phyloP scores from a whole-genome alignment of 2,797 vertebrate species.

The Chloroceryle amazona region DNA sequence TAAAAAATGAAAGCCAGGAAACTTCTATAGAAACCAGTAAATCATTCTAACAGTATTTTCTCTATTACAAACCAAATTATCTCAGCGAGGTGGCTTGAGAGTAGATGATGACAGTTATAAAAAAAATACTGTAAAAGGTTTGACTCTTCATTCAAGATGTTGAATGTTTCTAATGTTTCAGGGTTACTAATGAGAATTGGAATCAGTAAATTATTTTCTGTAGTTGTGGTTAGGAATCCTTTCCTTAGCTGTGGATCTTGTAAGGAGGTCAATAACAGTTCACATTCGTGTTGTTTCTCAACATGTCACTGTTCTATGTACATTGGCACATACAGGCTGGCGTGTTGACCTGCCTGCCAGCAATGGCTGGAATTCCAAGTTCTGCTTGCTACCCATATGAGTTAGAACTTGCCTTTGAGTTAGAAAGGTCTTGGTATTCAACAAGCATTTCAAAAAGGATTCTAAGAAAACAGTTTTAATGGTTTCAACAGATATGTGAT shows the following conservation, averaged over 20 bases:
- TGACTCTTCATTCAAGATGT: neutral
- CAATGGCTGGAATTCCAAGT: neutral
- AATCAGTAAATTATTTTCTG: neutral
- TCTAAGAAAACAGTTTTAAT: neutral
- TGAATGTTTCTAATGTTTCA: neutral
- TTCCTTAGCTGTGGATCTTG: neutral
- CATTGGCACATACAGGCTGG: neutral
- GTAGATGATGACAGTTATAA: neutral
- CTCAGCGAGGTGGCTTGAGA: neutral
- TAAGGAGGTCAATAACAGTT: neutral
- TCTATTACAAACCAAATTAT: neutral
- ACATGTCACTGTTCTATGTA: neutral
- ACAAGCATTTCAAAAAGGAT: neutral
- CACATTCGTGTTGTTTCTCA: accelerated
- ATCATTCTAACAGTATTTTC: neutral
- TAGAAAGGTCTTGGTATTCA: neutral
- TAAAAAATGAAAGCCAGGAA: neutral
- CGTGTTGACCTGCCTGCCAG: neutral
- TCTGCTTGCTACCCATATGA: neutral
- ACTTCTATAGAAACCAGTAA: neutral
- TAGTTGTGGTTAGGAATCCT: neutral
- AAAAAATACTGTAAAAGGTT: neutral
- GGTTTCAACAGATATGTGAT: neutral
- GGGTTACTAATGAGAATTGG: neutral
- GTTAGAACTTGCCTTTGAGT: neutral